These are phyloP conservation scores for Habrosyne pyritoides DNA, from an alignment of 2,888 invertebrate species.

Conservation along the genomic window DNA sequence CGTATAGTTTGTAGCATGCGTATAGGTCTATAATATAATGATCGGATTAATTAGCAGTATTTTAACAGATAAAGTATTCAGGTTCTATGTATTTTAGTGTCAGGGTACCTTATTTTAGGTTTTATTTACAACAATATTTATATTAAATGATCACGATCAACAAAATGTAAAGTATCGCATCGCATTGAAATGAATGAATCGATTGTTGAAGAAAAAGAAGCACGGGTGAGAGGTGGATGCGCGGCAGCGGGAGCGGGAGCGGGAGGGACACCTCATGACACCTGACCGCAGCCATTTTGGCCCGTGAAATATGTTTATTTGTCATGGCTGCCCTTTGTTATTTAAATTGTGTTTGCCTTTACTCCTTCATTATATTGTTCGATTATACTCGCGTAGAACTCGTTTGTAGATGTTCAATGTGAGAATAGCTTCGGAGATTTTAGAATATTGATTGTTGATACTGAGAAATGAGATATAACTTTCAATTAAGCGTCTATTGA, in stretches of 20 bases:
- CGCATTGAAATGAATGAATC: constrained; percentile 74
- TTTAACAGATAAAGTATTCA: no score
- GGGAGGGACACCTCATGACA: constrained; percentile 68
- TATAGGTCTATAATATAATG: no score
- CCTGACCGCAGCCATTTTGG: constrained; percentile 83
- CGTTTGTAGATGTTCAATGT: constrained; percentile 76
- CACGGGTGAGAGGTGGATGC: constrained; percentile 29
- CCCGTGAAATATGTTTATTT: constrained; percentile 84
- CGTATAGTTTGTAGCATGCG: constrained; percentile 20
- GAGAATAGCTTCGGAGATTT: constrained; percentile 77
- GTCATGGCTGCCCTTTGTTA: constrained; percentile 81
- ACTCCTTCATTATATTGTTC: constrained; percentile 83
- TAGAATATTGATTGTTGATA: constrained; percentile 83
- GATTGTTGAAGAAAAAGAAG: constrained; percentile 72
- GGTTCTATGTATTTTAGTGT: no score
- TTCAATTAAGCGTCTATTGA: constrained; percentile 81
- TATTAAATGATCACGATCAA: constrained; percentile 30
- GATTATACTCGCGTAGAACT: constrained; percentile 78
- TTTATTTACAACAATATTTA: no score
- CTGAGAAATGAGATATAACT: constrained; percentile 83
- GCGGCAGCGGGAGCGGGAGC: constrained; percentile 38
- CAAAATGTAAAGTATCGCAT: constrained; percentile 63
- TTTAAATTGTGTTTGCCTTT: constrained; percentile 83
- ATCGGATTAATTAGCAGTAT: no score
- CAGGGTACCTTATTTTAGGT: no score